Evolutionary conservation across 2,888 invertebrate genomes (phyloP).

Genomic region (Acanthosepion esculentum): DNA sequence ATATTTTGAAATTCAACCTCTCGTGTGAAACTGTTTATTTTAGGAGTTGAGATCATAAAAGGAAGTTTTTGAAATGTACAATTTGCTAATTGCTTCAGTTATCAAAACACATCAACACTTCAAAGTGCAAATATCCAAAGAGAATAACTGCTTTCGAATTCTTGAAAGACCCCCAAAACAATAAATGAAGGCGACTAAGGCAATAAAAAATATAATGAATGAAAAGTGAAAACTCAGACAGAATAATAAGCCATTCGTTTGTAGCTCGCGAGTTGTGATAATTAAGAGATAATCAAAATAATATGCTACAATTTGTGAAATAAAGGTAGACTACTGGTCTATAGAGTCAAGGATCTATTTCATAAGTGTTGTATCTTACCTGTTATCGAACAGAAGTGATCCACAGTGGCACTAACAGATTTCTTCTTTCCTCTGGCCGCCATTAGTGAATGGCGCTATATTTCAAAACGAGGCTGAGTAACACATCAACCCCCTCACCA

Average conservation of each 20-base stretch:
- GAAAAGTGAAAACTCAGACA: neutral
- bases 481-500: neutral
- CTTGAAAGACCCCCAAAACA: neutral
- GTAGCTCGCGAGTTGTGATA: neutral
- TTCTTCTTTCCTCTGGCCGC: slow-evolving; percentile 53
- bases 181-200: neutral
- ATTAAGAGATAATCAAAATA: neutral
- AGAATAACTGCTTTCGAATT: neutral
- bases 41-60: no score
- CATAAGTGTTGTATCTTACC: slow-evolving; percentile 50
- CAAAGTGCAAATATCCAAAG: neutral
- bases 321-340: neutral
- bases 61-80: no score
- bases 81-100: no score
- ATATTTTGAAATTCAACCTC: no score
- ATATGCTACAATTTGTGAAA: neutral
- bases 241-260: neutral
- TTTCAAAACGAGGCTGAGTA: slow-evolving; percentile 45
- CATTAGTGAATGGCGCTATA: slow-evolving; percentile 46
- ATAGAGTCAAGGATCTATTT: neutral
- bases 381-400: slow-evolving; percentile 59
- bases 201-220: slow-evolving; percentile 14
- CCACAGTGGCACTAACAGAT: slow-evolving; percentile 51
- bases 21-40: no score
- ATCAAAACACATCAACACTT: neutral